These are phyloP conservation scores for Rhaphigaster nebulosa DNA, from an alignment of 2,888 invertebrate species.

Conservation along the genomic window DNA sequence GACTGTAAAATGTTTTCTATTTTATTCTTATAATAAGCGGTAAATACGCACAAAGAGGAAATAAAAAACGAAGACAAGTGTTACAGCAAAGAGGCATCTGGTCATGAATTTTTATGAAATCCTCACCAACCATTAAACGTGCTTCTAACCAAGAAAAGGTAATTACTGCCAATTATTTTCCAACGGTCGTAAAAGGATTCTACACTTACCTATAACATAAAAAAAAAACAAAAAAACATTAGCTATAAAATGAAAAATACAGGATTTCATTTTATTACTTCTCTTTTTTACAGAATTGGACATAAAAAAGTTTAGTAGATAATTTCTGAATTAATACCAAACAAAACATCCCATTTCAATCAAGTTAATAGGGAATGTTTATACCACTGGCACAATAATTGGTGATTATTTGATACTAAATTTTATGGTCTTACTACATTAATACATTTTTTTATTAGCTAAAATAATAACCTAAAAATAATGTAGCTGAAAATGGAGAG, in stretches of 20 bases:
- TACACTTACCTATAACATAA: conserved; percentile 30
- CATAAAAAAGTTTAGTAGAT: background rate
- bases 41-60: conserved; percentile 4
- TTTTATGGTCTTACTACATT: background rate
- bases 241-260: conserved; percentile 6
- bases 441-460: background rate
- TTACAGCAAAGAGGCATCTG: background rate
- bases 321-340: background rate
- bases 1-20: too few relatives aligned
- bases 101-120: conserved; percentile 39
- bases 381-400: background rate
- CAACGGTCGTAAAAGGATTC: background rate
- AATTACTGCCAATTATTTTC: conserved; percentile 18
- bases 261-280: background rate
- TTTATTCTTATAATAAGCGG: background rate
- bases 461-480: too few relatives aligned
- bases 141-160: background rate
- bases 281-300: background rate
- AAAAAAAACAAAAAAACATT: background rate
- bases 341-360: background rate
- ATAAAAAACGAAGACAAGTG: background rate
- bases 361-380: background rate
- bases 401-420: background rate
- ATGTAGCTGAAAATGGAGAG: too few relatives aligned
- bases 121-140: conserved; percentile 20